Percentiles rank a stretch among this genome's conserved stretches.
phyloP scores from a whole-genome alignment of 2,113 vertebrate species.

The Apaloderma vittatum region DNA sequence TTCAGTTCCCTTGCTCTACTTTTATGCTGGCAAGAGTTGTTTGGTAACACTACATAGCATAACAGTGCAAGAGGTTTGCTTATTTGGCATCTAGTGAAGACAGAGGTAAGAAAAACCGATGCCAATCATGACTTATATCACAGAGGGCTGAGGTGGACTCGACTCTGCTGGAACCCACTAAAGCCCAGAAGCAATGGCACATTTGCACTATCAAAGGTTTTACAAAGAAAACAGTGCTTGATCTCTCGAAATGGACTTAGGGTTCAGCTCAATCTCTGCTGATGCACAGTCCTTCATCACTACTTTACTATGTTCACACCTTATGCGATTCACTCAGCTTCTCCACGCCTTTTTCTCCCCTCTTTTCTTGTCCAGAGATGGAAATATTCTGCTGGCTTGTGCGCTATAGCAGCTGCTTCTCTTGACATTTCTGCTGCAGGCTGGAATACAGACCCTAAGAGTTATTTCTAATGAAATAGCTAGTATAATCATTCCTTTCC shows the following conservation, averaged over 20 bases:
- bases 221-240: not conserved
- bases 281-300: not conserved
- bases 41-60: not conserved
- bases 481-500: conserved; percentile 60
- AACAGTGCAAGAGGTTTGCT: not conserved
- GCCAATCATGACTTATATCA: not conserved
- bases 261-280: not conserved
- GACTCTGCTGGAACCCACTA: not conserved
- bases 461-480: conserved; percentile 45
- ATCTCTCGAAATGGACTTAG: not conserved
- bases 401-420: conserved; percentile 49
- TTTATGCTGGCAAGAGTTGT: not conserved
- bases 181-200: not conserved
- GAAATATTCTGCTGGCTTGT: conserved; percentile 45
- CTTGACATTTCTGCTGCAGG: conserved; percentile 63
- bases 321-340: not conserved
- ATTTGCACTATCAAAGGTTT: not conserved
- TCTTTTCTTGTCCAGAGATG: not conserved
- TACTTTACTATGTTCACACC: not conserved
- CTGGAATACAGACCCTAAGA: conserved; percentile 36
- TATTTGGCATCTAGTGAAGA: not conserved
- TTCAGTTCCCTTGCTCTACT: not conserved
- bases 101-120: not conserved
- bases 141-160: not conserved
- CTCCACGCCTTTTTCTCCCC: not conserved